phyloP scores from a whole-genome alignment of 92 coral and sea anemone species.

The Pocillopora meandrina region DNA sequence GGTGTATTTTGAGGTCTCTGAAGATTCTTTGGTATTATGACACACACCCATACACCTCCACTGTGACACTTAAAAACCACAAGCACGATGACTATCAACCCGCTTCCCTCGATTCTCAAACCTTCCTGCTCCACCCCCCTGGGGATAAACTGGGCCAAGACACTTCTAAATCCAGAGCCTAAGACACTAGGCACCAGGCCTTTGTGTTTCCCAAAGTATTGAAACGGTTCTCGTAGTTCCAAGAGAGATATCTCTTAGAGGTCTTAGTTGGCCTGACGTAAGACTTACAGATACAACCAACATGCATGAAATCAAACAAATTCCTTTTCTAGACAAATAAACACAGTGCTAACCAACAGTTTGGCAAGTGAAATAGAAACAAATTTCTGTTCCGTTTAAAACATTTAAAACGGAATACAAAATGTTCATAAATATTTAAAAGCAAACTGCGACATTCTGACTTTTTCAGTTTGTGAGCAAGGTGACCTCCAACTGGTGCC shows the following conservation, averaged over 20 bases:
- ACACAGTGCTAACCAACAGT: neutral
- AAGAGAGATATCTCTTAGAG: neutral
- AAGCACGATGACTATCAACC: too few species aligned
- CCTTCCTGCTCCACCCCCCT: too few species aligned
- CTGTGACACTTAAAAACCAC: too few species aligned
- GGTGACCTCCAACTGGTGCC: conserved; percentile 41
- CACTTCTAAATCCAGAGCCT: too few species aligned
- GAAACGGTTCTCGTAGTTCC: neutral
- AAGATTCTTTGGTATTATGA: too few species aligned
- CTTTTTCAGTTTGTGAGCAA: conserved; percentile 37
- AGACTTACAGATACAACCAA: neutral
- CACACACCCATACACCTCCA: too few species aligned
- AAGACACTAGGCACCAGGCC: neutral
- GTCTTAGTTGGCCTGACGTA: conserved; percentile 17
- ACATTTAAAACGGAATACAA: neutral
- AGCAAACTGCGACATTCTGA: neutral
- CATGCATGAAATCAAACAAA: neutral
- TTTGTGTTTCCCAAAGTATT: neutral
- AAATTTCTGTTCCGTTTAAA: neutral
- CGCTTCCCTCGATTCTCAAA: too few species aligned
- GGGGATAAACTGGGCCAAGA: too few species aligned
- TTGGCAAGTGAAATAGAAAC: neutral
- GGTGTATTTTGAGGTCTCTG: too few species aligned
- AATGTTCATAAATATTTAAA: conserved; percentile 31
- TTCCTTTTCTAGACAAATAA: neutral